phyloP scores from a whole-genome alignment of 2,113 vertebrate genomes.

The Acrocephalus kingi region DNA sequence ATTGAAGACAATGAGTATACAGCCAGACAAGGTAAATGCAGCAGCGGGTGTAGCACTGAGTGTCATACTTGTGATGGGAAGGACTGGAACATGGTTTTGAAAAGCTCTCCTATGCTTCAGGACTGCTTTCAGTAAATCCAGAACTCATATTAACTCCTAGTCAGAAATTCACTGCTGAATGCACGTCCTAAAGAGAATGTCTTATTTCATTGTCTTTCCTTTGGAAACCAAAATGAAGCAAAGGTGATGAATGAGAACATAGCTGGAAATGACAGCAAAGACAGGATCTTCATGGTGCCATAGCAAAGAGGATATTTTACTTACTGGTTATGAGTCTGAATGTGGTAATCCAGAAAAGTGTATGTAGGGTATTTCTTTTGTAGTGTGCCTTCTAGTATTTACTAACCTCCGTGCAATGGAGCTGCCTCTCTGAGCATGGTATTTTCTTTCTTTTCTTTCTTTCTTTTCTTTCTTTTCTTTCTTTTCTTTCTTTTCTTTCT shows the following conservation, averaged over 20 bases:
- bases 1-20: conserved; percentile 99
- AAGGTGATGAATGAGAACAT: background rate
- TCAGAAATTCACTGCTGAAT: background rate
- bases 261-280: background rate
- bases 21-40: conserved; percentile 88
- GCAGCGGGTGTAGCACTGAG: background rate
- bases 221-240: background rate
- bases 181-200: background rate
- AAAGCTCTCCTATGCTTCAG: background rate
- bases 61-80: background rate
- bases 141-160: background rate
- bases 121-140: background rate
- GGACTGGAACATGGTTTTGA: background rate
- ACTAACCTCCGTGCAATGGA: background rate
- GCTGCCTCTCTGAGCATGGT: background rate
- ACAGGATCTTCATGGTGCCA: background rate
- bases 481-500: no score
- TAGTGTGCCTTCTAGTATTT: background rate
- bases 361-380: background rate
- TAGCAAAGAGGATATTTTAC: background rate
- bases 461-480: background rate
- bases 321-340: background rate
- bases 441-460: background rate
- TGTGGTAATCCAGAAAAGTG: background rate
- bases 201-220: background rate